These are phyloP conservation scores for Cataglyphis hispanica DNA, from an alignment of 1,140 invertebrate genomes.

Conservation along the genomic window DNA sequence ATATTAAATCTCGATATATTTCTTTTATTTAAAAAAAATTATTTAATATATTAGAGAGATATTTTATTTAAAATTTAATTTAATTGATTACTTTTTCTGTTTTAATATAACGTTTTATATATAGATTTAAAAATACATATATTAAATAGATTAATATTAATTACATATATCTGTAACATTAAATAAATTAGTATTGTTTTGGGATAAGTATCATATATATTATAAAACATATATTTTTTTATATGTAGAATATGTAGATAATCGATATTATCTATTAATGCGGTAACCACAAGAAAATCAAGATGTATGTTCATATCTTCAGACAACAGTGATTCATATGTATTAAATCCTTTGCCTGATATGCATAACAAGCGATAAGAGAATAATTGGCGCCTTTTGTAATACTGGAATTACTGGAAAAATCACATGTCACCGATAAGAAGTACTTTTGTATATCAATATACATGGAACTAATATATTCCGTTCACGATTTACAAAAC, in stretches of 20 bases:
- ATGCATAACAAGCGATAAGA: background rate
- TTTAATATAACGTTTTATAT: background rate
- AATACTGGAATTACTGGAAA: background rate
- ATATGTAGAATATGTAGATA: background rate
- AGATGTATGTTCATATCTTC: background rate
- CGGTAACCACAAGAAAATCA: background rate
- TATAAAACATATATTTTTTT: too few relatives aligned
- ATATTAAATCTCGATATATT: too few relatives aligned
- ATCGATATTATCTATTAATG: background rate
- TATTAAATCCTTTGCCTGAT: background rate
- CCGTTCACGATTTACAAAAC: background rate
- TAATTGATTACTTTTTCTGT: background rate
- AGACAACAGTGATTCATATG: constrained; percentile 21
- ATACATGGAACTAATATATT: background rate
- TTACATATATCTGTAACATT: constrained; percentile 2
- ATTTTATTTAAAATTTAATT: background rate
- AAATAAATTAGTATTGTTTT: background rate
- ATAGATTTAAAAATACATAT: background rate
- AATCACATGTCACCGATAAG: background rate
- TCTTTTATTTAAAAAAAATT: background rate
- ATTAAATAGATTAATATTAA: background rate
- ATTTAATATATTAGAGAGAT: background rate
- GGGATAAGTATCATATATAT: too few relatives aligned
- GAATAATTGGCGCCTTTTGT: background rate
- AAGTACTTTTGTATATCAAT: background rate